Percentiles rank a stretch among this genome's conserved stretches.
Evolutionary conservation across 1,140 invertebrate genomes (phyloP).

Genomic region (Macrocentrus cingulum): DNA sequence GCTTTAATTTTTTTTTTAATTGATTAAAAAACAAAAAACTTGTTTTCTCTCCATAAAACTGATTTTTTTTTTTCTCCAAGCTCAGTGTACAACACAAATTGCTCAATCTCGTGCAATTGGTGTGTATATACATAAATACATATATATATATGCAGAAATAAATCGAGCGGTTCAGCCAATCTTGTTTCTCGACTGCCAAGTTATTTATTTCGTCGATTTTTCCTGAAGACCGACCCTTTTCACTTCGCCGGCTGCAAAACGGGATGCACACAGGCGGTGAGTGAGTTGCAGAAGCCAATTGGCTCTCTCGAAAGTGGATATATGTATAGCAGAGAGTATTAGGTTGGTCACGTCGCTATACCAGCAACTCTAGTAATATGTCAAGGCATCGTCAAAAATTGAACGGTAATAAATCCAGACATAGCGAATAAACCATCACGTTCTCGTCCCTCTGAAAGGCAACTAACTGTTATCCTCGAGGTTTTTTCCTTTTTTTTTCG

Average conservation of each 20-base stretch:
- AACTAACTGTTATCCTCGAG: neutral
- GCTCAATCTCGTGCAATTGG: conserved; percentile 14
- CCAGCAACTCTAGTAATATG: conserved; percentile 10
- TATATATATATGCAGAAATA: neutral
- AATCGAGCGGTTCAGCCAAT: neutral
- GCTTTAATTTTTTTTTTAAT: too few species aligned
- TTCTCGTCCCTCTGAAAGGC: too few species aligned
- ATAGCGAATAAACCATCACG: conserved; percentile 18
- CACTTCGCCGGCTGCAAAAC: neutral
- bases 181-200: neutral
- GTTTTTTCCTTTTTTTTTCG: neutral
- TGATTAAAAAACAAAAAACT: too few species aligned
- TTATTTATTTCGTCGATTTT: conserved; percentile 7
- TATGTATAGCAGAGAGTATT: neutral
- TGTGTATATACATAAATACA: neutral
- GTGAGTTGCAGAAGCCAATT: conserved; percentile 1
- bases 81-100: conserved; percentile 9
- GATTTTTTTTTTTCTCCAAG: too few species aligned
- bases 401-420: conserved; percentile 23
- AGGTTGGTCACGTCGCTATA: neutral
- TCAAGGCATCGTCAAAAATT: conserved; percentile 18
- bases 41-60: too few species aligned
- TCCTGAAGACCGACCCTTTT: neutral
- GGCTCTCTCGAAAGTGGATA: too few species aligned
- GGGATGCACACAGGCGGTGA: neutral